phyloP scores from a whole-genome alignment of 2,113 vertebrate species.

The Sylvietta virens region DNA sequence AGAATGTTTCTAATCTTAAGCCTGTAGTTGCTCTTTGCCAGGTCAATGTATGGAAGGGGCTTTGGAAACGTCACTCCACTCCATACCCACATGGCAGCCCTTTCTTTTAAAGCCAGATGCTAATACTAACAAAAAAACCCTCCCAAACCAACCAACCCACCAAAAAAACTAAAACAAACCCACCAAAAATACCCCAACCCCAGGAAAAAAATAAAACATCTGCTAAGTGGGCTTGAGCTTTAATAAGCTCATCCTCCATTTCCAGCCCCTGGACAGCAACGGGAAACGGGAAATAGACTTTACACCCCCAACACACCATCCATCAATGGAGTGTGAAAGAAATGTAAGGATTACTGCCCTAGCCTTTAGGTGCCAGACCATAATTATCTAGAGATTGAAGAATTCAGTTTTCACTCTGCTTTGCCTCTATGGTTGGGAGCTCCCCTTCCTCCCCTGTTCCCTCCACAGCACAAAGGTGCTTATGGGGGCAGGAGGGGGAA shows the following conservation, averaged over 20 bases:
- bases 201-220: not conserved
- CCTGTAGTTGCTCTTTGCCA: not conserved
- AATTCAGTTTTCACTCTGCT: not conserved
- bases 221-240: not conserved
- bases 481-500: not conserved
- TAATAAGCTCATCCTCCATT: not conserved
- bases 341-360: slow-evolving; percentile 11
- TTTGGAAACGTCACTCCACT: not conserved
- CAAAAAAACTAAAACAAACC: not conserved
- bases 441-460: not conserved
- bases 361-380: slow-evolving; percentile 4
- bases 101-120: not conserved
- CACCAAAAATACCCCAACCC: not conserved
- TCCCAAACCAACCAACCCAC: not conserved
- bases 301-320: slow-evolving; percentile 6
- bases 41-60: not conserved
- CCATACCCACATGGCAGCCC: accelerated
- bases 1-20: not conserved
- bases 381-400: not conserved
- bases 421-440: not conserved
- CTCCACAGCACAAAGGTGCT: not conserved
- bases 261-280: slow-evolving; percentile 53
- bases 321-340: slow-evolving; percentile 44
- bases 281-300: not conserved
- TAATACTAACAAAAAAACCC: not conserved